These are phyloP conservation scores for Thecocarcelia acutangulata DNA, from an alignment of 2,888 invertebrate species.

Conservation along the genomic window DNA sequence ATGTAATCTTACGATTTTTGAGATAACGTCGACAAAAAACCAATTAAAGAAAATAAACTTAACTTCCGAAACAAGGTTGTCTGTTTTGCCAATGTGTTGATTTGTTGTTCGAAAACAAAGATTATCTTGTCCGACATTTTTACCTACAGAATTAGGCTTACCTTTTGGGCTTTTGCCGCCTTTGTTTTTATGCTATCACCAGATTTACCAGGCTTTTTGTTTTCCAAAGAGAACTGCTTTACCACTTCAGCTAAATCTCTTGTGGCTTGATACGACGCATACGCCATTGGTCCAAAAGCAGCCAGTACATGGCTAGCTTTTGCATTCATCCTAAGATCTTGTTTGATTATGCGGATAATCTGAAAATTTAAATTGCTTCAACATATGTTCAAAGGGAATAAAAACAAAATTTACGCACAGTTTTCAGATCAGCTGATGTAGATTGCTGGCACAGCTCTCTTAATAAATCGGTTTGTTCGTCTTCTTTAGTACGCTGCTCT, in stretches of 20 bases:
- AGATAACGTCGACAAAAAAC: too few relatives aligned
- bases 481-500: conserved; percentile 90
- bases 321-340: conserved; percentile 95
- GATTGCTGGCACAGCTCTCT: conserved; percentile 88
- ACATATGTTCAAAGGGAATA: background rate
- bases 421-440: conserved; percentile 91
- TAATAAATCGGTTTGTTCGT: conserved; percentile 91
- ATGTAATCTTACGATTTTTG: too few relatives aligned
- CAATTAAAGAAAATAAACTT: too few relatives aligned
- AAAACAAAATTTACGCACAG: conserved; percentile 78
- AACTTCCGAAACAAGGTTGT: too few relatives aligned
- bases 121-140: too few relatives aligned
- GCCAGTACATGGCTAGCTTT: conserved; percentile 96
- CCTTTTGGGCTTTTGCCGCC: conserved; percentile 53
- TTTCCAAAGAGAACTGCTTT: conserved; percentile 78
- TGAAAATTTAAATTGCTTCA: conserved; percentile 39
- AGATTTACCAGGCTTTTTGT: background rate
- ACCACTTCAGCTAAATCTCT: conserved; percentile 90
- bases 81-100: too few relatives aligned
- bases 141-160: background rate
- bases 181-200: background rate
- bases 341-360: conserved; percentile 92
- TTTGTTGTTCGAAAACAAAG: too few relatives aligned
- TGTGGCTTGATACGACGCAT: conserved; percentile 92
- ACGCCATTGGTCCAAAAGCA: conserved; percentile 93